Evolutionary conservation across 1,140 invertebrate genomes (phyloP).

Genomic region (Neodiprion fabricii): DNA sequence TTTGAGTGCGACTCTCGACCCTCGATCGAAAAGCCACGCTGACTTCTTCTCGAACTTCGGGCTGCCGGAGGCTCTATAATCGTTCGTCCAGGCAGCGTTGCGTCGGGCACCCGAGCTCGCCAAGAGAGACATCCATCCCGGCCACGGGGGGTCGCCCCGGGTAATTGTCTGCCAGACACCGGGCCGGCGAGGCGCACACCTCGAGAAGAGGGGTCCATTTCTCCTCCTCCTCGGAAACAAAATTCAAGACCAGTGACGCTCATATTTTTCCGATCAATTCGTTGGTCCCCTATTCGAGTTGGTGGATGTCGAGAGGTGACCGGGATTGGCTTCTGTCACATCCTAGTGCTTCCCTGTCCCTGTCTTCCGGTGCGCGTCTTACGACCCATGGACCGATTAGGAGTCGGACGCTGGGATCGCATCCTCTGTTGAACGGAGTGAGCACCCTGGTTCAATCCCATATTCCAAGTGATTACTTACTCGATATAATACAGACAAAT

Average conservation of each 20-base stretch:
- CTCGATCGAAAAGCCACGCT: background rate
- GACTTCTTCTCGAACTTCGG: too few species aligned
- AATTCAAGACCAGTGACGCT: conserved; percentile 13
- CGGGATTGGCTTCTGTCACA: background rate
- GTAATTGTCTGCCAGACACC: conserved; percentile 55
- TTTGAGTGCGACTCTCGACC: background rate
- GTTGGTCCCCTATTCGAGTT: background rate
- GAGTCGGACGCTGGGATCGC: background rate
- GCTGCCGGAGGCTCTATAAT: background rate
- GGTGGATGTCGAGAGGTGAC: background rate
- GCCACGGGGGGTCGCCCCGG: conserved; percentile 49
- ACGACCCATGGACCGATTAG: conserved; percentile 4
- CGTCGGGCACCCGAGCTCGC: background rate
- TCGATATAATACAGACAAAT: conserved; percentile 45
- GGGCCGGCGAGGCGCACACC: conserved; percentile 35
- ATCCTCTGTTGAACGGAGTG: background rate
- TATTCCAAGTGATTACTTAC: conserved; percentile 28
- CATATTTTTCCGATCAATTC: conserved; percentile 13
- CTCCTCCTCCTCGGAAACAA: conserved; percentile 4
- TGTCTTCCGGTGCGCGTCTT: conserved; percentile 16
- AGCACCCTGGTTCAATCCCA: conserved; percentile 17
- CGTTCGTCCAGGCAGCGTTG: background rate
- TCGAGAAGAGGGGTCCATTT: conserved; percentile 4
- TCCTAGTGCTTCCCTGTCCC: conserved; percentile 8
- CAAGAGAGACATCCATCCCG: conserved; percentile 55